Base-by-base conservation (phyloP, 2,797 vertebrate genomes). In the Lacerta agilis region DNA sequence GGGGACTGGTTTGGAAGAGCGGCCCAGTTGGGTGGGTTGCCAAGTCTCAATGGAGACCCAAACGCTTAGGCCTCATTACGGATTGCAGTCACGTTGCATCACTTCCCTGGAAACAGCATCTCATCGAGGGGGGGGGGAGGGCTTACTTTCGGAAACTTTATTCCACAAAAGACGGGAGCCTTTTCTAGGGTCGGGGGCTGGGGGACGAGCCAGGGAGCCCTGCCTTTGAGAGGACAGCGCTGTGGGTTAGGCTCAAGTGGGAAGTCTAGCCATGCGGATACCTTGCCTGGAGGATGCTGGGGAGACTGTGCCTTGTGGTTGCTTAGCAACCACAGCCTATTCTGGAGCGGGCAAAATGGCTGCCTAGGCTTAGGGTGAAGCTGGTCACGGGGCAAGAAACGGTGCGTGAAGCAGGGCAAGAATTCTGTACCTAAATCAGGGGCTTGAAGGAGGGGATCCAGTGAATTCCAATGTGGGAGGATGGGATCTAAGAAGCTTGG, bases 11-110 rank as follows among this genome's bases (percentile, higher is more conserved):
- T 85, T n/a, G 17, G 67, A 85, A 86, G 17, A 38, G 84, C 87
- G 86, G 79, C 71, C 23, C n/a, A 77, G 64, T 58, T 76, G 49
- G 81, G 75, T 25, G 29, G 33, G 27, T 49, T 76, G 58, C 69
- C 89, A 76, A 75, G 43, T 45, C 80, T 71, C 66, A 41, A 82
- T 9, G 29, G 73, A 58, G 64, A 77, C 29, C 79, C 9, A 61
- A 78, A 71, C 3, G 2, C 1, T 5, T 9, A 13, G 78, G 58
- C 87, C 49, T 25, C 66, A 83, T 64, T 69, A 77, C 23, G 49
- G n/a, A 75, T 89, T 86, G 82, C 87, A 77, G 88, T 86, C 86
- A 83, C 18, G 41, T 94, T 90, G 85, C 94, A 93, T 93, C 81
- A 91, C 81, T 85, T 81, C 81, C 61, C 80, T 38, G 90, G 91